A percentile compares a stretch with the other conserved stretches of the same genome.
Evolutionary conservation across 2,113 vertebrate species (phyloP).

Genomic region (Tringa solitaria): DNA sequence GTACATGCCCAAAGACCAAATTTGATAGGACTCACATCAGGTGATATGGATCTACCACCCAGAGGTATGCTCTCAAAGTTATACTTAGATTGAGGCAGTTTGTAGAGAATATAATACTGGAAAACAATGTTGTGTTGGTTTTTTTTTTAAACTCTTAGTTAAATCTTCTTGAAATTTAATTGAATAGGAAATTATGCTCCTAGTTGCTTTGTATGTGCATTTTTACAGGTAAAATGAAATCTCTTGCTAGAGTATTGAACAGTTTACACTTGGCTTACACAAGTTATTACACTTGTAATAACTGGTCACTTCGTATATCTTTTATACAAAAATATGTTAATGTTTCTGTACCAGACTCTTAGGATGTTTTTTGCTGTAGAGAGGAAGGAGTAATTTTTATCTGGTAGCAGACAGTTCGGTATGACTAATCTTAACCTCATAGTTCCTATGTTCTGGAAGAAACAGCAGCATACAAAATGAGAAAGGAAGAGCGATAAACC

Average conservation of each 20-base stretch:
- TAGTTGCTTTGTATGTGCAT: not conserved
- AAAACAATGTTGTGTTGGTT: not conserved
- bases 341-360: not conserved
- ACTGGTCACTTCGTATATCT: not conserved
- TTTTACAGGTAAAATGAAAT: not conserved
- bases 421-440: not conserved
- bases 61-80: constrained; percentile 81
- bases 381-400: not conserved
- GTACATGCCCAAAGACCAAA: constrained; percentile 95
- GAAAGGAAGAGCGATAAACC: not conserved
- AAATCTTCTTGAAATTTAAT: not conserved
- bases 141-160: not conserved
- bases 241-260: not conserved
- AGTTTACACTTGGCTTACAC: not conserved
- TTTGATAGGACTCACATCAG: constrained; percentile 95
- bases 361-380: not conserved
- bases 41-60: constrained; percentile 88
- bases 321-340: not conserved
- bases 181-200: not conserved
- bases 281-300: too few relatives aligned
- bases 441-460: not conserved
- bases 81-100: not conserved
- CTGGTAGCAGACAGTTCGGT: not conserved
- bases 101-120: not conserved
- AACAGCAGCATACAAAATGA: not conserved